Conservation (phyloP, 2,888 invertebrate species). For the Drosophila lacicola region DNA sequence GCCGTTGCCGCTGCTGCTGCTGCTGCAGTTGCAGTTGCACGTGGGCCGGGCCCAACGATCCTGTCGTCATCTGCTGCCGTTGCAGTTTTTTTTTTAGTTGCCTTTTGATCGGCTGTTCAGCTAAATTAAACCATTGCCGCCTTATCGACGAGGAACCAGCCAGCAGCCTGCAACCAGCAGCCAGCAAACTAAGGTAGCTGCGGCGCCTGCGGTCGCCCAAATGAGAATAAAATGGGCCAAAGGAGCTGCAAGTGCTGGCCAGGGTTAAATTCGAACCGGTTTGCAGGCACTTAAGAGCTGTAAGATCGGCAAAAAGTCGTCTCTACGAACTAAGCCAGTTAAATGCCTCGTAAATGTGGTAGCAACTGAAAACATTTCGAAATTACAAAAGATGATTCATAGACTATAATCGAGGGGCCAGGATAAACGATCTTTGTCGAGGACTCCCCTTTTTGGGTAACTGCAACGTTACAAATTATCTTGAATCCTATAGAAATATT, state of each 20-base stretch:
- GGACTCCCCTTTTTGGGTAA: neutral
- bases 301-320: conserved; percentile 18
- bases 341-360: conserved; percentile 48
- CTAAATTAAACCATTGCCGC: conserved; percentile 82
- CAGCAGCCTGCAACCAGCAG: neutral
- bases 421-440: neutral
- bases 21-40: conserved; percentile 63
- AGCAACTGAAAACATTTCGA: conserved; percentile 27
- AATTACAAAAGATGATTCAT: conserved; percentile 49
- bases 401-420: conserved; percentile 11
- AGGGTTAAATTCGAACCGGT: conserved; percentile 59
- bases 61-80: conserved; percentile 77
- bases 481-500: neutral
- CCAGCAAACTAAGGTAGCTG: conserved; percentile 26
- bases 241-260: conserved; percentile 49
- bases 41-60: conserved; percentile 77
- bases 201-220: conserved; percentile 65
- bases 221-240: conserved; percentile 69
- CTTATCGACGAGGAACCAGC: conserved; percentile 57
- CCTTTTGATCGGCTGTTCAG: conserved; percentile 54
- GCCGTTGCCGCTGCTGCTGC: conserved; percentile 29
- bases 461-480: neutral
- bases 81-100: conserved; percentile 48
- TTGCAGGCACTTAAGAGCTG: conserved; percentile 23
- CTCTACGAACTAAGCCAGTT: conserved; percentile 45